Evolutionary conservation across 2,888 invertebrate genomes (phyloP).

Genomic region (Seira ritae): DNA sequence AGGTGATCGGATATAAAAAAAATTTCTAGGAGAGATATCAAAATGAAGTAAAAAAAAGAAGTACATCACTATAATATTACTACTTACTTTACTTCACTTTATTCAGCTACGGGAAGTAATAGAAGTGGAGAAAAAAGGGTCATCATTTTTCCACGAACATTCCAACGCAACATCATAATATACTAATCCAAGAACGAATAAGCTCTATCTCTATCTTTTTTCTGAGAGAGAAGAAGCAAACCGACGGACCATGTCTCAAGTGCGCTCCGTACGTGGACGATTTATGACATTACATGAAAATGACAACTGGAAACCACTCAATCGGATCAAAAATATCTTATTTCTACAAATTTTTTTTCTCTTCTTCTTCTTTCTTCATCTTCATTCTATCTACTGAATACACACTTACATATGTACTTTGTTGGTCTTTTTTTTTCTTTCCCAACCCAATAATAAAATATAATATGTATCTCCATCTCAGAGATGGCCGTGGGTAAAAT

Average conservation of each 20-base stretch:
- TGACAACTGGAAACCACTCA: constrained; percentile 64
- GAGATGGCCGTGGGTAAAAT: no score
- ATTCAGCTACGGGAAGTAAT: no score
- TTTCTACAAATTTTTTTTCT: no score
- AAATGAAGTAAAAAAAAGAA: not conserved
- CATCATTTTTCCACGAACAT: not conserved
- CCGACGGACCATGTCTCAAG: constrained; percentile 57
- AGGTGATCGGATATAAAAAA: not conserved
- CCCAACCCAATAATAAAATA: not conserved
- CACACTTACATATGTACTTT: no score
- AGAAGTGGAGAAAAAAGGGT: constrained; percentile 8
- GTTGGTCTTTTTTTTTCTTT: no score
- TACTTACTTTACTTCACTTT: no score
- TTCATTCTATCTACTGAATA: no score
- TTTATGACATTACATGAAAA: constrained; percentile 64
- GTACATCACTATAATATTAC: no score
- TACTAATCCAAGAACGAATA: not conserved
- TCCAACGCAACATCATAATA: not conserved
- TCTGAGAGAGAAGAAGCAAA: constrained; percentile 20
- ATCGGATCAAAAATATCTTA: constrained; percentile 46
- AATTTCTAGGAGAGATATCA: not conserved
- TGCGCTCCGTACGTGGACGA: constrained; percentile 53
- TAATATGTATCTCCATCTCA: no score
- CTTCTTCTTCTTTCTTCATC: no score
- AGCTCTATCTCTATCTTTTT: not conserved